Base-by-base conservation (phyloP, 2,113 vertebrate genomes). In the Coptodon bakossiorum region DNA sequence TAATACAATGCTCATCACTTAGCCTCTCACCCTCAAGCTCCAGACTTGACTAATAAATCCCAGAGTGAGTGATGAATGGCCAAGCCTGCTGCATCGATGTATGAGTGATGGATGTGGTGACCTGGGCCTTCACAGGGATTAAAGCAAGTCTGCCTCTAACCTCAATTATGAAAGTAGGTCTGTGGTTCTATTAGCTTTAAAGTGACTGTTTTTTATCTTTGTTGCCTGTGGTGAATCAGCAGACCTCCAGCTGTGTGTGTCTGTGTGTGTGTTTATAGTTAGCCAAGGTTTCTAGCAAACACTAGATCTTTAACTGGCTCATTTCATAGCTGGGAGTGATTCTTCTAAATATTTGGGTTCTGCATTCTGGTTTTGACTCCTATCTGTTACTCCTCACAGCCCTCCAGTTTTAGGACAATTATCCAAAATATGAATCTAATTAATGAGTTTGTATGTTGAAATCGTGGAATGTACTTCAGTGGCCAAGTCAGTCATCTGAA, bases 11-110 rank as follows among this genome's bases (percentile, higher is more conserved):
- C 92, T 91, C 88, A 86, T 90, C 92, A 82, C 88, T 95, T 95
- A 95, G 94, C 94, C 94, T 90, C 84, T 93, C 57, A 85, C 80
- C 93, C 89, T 84, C 76, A 3, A 11, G 80, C 90, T 85, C 82
- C 81, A 93, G 89, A 89, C 90, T 84, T 82, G 66, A 91, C 92
- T 91, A 93, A 94, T 94, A 95, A 90, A 95, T 93, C 93, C 86
- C 92, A 83, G 88, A 92, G 92, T 90, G 91, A 92, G 86, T 93
- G 94, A 95, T 93, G 88, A 88, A 91, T 81, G 84, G 86, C 61
- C 38, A 8, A 87, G 90, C 81, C 89, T 88, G 85, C 83, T 91
- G 84, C 73, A 43, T 81, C 36, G 78, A 88, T 86, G 88, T 87
- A 57, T 86, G 87, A 89, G 89, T 90, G 91, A 94, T 88, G 86